Evolutionary conservation across 37 sponge, comb jelly and placozoan species (phyloP), one percentile per base, ranked within the genome.

Genomic region (Amphimedon queenslandica): DNA sequence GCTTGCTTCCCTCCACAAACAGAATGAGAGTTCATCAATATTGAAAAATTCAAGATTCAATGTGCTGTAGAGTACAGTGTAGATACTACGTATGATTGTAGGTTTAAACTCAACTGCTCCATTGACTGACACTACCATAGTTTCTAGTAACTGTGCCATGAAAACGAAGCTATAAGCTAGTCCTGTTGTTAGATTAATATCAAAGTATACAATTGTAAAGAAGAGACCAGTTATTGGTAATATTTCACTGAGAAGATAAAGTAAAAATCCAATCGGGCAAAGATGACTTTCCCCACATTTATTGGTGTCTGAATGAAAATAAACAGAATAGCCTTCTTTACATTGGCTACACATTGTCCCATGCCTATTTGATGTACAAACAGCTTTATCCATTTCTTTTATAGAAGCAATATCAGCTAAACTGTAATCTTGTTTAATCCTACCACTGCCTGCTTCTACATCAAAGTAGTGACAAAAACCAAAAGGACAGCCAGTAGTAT

Each of bases 31-130:
- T 5, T 2, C 1, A n/a, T 81, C 82, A 2, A 66, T 29, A 34
- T 58, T 81, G 60, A 81, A 81, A 30, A 82, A 82, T 34, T 67
- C 67, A 36, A 82, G 75, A n/a, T 82, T 74, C 42, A 82, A 66
- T 28, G 58, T 31, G 2, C 70, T 18, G 47, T 74, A 47, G 28
- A 68, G 21, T 29, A 75, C 31, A 3, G 53, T 10, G 34, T 68
- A 34, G 28, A 68, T 24, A 3, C 21, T 6, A 5, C 27, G 5
- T 6, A 60, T 25, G 28, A 6, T 6, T 6, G 27, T 6, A 60
- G 28, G 28, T n/a, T 60, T n/a, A 60, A 60, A 60, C 5, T n/a
- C 5, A 25, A 60, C 28, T 25, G 28, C 61, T 3, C 21, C 29
- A 31, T 57, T 25, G 53, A 63, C 33, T 27, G 72, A 24, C 3